Evolutionary conservation across 2,113 vertebrate species (phyloP), one percentile per base, ranked within the genome.

Genomic region (Elachura formosa): DNA sequence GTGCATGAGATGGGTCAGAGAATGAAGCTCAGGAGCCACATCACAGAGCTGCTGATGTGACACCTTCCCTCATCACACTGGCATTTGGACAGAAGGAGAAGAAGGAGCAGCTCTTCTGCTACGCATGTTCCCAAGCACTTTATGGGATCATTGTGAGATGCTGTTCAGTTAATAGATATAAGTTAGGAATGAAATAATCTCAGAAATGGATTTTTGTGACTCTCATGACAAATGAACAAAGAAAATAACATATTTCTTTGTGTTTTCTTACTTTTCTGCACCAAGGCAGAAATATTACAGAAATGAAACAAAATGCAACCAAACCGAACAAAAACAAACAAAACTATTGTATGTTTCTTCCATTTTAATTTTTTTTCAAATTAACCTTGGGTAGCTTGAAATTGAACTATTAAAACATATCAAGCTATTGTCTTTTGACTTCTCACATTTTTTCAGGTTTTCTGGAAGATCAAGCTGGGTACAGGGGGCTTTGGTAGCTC

Each of bases 11-110:
- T 25, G 40, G 58, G 20, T 6, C 22, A 83, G 31, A 51, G 6
- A 48, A 56, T 7, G 34, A 45, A 24, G 34, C 34, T 34, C 4
- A 8, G 1, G 22, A 56, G 38, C 38, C 21, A 10, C 0, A 0
- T 13, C 22, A 10, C 25, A 1, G 33, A 63, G 43, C 0, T 10
- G 43, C 31, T 26, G 85, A 38, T 55, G 48, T 23, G 67, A n/a
- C 41, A 41, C 16, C 14, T 4, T 51, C 12, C 24, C 49, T 86
- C 61, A 25, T 41, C 59, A 11, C 55, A 34, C n/a, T 2, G 4
- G 36, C 22, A 2, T 38, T 23, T 49, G 54, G 45, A 14, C 2
- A 59, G 72, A 66, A 74, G 0, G 22, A 90, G 63, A 2, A 59
- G 72, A 66, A 74, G 0, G 22, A 90, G 63, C 41, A 69, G 34